phyloP scores from a whole-genome alignment of 2,113 vertebrate species.

The Sula dactylatra region DNA sequence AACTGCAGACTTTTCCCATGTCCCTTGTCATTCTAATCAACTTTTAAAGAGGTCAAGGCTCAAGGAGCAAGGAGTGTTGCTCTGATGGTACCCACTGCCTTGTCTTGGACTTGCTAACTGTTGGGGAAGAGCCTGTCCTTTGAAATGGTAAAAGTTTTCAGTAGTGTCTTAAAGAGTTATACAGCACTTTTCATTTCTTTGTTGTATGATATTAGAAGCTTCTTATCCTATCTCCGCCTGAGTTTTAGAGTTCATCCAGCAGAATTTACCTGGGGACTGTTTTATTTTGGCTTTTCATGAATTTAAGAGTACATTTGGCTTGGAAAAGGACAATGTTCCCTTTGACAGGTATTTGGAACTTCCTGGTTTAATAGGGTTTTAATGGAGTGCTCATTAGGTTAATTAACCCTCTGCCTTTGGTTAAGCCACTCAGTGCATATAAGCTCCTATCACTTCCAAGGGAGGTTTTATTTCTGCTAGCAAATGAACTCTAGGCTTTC shows the following conservation, averaged over 20 bases:
- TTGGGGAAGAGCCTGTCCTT: neutral
- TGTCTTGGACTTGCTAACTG: neutral
- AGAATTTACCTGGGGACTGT: neutral
- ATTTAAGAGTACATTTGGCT: neutral
- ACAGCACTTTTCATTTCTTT: neutral
- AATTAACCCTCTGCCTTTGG: neutral
- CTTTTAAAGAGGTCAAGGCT: neutral
- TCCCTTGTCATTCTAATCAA: neutral
- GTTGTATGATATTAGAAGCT: neutral
- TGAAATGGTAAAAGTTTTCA: neutral
- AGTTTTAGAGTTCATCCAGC: neutral
- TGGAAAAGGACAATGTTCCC: neutral
- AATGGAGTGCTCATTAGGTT: neutral
- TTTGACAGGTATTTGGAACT: neutral
- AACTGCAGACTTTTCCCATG: neutral
- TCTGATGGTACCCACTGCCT: neutral
- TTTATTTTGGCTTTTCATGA: neutral
- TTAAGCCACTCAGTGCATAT: neutral
- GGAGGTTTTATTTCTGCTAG: neutral
- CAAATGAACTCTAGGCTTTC: neutral
- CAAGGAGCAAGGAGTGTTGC: neutral
- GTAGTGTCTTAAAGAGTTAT: neutral
- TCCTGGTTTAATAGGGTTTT: neutral
- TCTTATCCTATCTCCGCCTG: neutral
- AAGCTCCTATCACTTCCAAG: neutral